Evolutionary conservation across 2,797 vertebrate genomes (phyloP).

Genomic region (Jordanella pulchra): DNA sequence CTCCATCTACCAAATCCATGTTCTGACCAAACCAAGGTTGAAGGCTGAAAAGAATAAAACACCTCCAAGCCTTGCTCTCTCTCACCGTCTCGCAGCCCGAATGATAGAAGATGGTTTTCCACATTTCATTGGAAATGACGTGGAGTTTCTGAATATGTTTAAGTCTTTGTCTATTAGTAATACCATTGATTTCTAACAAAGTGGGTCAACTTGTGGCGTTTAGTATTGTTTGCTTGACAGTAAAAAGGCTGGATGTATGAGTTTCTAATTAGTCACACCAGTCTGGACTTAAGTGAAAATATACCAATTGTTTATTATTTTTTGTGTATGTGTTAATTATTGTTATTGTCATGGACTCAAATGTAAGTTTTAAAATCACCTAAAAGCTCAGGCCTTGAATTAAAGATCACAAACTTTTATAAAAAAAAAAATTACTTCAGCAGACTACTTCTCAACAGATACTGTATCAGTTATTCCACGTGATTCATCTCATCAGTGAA

Average conservation of each 20-base stretch:
- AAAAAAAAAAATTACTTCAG: not conserved
- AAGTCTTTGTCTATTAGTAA: not conserved
- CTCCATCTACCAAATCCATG: not conserved
- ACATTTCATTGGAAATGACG: no score
- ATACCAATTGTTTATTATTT: not conserved
- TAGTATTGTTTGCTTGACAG: not conserved
- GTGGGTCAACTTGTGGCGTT: not conserved
- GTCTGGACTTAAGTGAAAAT: not conserved
- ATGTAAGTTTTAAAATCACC: not conserved
- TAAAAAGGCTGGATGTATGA: not conserved
- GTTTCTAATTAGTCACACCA: not conserved
- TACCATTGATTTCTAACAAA: not conserved
- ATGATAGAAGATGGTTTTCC: not conserved
- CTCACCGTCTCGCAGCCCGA: not conserved
- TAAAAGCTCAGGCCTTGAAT: not conserved
- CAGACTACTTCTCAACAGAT: slow-evolving; percentile 11
- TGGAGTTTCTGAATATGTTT: not conserved
- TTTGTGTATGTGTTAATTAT: no score
- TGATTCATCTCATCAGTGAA: slow-evolving; percentile 47
- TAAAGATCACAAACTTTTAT: not conserved
- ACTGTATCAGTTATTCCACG: slow-evolving; percentile 10
- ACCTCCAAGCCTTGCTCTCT: not conserved
- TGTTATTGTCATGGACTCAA: not conserved
- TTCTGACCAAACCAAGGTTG: not conserved
- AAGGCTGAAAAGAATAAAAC: not conserved